Conservation (phyloP, 1,140 invertebrate species). For the Drosophila obscura region DNA sequence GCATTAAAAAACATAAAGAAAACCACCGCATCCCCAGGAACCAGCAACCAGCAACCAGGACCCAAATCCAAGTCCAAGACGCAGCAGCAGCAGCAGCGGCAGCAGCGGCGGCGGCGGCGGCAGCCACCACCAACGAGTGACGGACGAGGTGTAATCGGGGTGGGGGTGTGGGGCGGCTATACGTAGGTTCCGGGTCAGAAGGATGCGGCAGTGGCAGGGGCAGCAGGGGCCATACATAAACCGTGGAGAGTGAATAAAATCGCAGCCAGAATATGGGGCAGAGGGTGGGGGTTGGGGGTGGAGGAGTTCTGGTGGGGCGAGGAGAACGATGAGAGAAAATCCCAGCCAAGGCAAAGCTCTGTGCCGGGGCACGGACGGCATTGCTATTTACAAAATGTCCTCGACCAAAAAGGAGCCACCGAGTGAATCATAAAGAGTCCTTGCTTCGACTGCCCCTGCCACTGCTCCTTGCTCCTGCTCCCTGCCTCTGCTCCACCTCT, state of each 20-base stretch:
- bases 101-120: slow-evolving; percentile 22
- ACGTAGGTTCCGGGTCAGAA: slow-evolving; percentile 21
- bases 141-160: slow-evolving; percentile 15
- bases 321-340: slow-evolving; percentile 31
- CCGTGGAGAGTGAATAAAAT: slow-evolving; percentile 72
- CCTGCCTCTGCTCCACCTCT: neutral
- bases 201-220: too few species aligned
- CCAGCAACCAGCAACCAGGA: slow-evolving; percentile 8
- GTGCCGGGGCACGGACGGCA: slow-evolving; percentile 41
- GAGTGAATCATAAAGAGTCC: slow-evolving; percentile 62
- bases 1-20: slow-evolving; percentile 57
- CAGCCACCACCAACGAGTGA: neutral
- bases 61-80: slow-evolving; percentile 57
- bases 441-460: slow-evolving; percentile 12
- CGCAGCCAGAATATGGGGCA: slow-evolving; percentile 41
- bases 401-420: slow-evolving; percentile 58
- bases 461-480: too few species aligned
- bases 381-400: slow-evolving; percentile 78
- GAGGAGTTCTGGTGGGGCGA: neutral
- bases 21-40: slow-evolving; percentile 55
- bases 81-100: neutral
- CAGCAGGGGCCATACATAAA: slow-evolving; percentile 50
- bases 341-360: slow-evolving; percentile 1
- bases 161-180: neutral
- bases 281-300: neutral